Base-by-base conservation (phyloP, 2,797 vertebrate species). In the Sebastes diaconus region DNA sequence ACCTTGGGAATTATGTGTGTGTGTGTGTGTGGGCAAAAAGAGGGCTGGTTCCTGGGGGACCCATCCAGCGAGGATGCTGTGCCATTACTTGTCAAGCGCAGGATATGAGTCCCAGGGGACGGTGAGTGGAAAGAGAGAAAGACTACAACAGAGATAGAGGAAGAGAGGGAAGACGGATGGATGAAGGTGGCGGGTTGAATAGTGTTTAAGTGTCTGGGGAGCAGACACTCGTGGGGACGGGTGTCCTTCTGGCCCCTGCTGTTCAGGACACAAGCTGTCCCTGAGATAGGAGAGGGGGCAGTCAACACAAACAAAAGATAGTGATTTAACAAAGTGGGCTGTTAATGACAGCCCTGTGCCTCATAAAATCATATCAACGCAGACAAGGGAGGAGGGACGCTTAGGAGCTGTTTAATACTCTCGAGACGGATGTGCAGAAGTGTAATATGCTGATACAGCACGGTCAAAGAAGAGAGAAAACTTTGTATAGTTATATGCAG, bases 61-160 rank as follows among this genome's bases (percentile, higher is more conserved):
- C 74, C 84, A 90, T 87, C 87, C 88, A 71, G 81, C 4, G 79
- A 93, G 83, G 92, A 92, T 95, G 95, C 92, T 91, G 87, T 87
- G 80, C 89, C 94, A 94, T 94, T 94, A 94, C 94, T 95, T 95
- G 95, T 95, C 93, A 94, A 94, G 90, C 87, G 63, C 87, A 71
- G 79, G 88, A 85, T 94, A 95, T 63, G 92, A 93, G 90, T 92
- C 94, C 88, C 93, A 34, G 29, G 93, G 87, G 95, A 94, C 0
- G n/a, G 29, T 12, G 73, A 81, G 87, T 67, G 84, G 85, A 89
- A 82, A 82, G 81, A 87, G 77, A 83, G 79, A 84, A 84, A 84
- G 75, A 90, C 58, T 36, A 34, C 79, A 55, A 84, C 54, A 74
- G 83, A 9, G 36, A 77, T n/a, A 63, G 80, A 83, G 82, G 83